Conservation (phyloP, 2,888 invertebrate genomes). For the Tenthredo mesomela region DNA sequence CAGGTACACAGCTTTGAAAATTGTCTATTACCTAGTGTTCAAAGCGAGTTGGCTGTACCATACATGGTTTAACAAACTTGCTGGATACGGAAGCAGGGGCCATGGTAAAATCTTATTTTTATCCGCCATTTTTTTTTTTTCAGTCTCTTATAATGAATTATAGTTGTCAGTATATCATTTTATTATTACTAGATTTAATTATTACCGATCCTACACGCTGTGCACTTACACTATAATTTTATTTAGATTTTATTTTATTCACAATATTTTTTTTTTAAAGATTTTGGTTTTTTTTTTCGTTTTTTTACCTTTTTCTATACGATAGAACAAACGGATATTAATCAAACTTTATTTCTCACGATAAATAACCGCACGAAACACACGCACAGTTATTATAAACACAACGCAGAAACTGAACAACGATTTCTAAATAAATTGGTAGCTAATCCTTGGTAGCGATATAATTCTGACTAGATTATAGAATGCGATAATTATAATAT, state of each 20-base stretch:
- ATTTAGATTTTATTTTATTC: neutral
- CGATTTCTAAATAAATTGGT: neutral
- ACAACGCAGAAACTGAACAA: neutral
- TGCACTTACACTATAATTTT: slow-evolving; percentile 1
- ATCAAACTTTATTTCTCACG: neutral
- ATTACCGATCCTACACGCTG: neutral
- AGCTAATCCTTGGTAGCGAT: neutral
- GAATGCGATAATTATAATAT: neutral
- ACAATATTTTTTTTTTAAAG: neutral
- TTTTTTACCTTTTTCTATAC: neutral
- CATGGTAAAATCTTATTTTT: slow-evolving; percentile 75
- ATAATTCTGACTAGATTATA: slow-evolving; percentile 5
- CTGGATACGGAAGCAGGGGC: slow-evolving; percentile 74
- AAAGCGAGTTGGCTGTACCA: slow-evolving; percentile 75
- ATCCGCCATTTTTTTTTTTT: slow-evolving; percentile 75
- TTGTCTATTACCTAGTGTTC: slow-evolving; percentile 57
- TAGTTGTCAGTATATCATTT: slow-evolving; percentile 58
- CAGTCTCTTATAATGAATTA: slow-evolving; percentile 33
- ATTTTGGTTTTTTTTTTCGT: neutral
- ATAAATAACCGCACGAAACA: neutral
- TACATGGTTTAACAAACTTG: slow-evolving; percentile 73
- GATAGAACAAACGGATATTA: neutral
- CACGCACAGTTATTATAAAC: neutral
- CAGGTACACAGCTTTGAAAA: slow-evolving; percentile 1
- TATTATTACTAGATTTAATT: neutral